phyloP scores from a whole-genome alignment of 2,888 invertebrate genomes.

The Lasioglossum leucozonium region DNA sequence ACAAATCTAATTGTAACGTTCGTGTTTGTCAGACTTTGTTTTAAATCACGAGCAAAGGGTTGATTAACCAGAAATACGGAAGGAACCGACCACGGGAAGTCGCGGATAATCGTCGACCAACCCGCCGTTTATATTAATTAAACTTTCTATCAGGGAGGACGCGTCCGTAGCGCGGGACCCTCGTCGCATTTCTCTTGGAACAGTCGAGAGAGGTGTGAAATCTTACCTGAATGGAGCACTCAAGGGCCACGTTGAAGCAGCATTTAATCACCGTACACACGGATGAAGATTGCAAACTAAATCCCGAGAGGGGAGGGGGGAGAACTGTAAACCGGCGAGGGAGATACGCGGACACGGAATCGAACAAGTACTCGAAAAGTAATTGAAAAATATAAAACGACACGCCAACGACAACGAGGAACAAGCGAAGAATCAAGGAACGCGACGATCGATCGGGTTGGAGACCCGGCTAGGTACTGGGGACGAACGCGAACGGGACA shows the following conservation, averaged over 20 bases:
- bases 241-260: conserved; percentile 18
- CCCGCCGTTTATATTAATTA: neutral
- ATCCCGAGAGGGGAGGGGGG: too few species aligned
- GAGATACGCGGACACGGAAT: neutral
- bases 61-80: too few species aligned
- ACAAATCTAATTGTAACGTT: too few species aligned
- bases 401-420: neutral
- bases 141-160: neutral
- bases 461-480: conserved; percentile 20
- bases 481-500: conserved; percentile 25
- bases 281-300: neutral
- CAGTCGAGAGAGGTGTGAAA: neutral
- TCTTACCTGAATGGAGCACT: conserved; percentile 32
- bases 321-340: neutral
- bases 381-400: neutral
- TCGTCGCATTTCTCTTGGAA: neutral
- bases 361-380: too few species aligned
- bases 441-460: neutral
- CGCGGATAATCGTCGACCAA: neutral
- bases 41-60: too few species aligned
- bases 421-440: neutral
- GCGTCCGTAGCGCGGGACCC: neutral
- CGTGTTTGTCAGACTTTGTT: too few species aligned
- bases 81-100: neutral
- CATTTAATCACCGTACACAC: conserved; percentile 32